phyloP scores from a whole-genome alignment of 2,797 vertebrate genomes.

The Epinephelus awoara region DNA sequence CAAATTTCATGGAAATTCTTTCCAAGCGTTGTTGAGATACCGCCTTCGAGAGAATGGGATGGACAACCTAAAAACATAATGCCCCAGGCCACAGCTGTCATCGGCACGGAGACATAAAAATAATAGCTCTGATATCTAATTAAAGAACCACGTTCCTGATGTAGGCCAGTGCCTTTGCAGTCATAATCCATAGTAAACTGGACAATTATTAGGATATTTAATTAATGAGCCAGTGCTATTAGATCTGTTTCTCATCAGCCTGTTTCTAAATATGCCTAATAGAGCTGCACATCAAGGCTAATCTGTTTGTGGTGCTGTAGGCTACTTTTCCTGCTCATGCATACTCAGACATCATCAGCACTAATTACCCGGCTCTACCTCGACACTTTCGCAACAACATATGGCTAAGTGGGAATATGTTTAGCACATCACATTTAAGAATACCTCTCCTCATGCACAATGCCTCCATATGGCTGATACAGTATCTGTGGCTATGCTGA shows the following conservation, averaged over 20 bases:
- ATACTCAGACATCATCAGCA: slow-evolving; percentile 51
- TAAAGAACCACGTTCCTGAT: background rate
- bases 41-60: too few relatives aligned
- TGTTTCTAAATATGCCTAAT: slow-evolving; percentile 33
- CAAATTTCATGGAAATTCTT: too few relatives aligned
- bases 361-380: slow-evolving; percentile 60
- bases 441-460: slow-evolving; percentile 41
- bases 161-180: background rate
- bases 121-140: background rate
- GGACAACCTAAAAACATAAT: too few relatives aligned
- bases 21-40: too few relatives aligned
- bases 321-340: slow-evolving; percentile 43
- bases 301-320: slow-evolving; percentile 54
- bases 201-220: slow-evolving; percentile 25
- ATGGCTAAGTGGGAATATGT: slow-evolving; percentile 69
- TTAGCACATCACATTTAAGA: slow-evolving; percentile 60
- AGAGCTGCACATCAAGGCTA: slow-evolving; percentile 49
- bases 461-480: slow-evolving; percentile 58
- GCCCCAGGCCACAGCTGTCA: too few relatives aligned
- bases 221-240: slow-evolving; percentile 28
- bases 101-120: background rate
- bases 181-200: slow-evolving; percentile 15
- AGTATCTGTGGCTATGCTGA: slow-evolving; percentile 34
- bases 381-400: slow-evolving; percentile 45
- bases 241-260: slow-evolving; percentile 30